A percentile compares a stretch with the other conserved stretches of the same genome.
phyloP scores from a whole-genome alignment of 2,888 invertebrate species.

The Noctuana brunneofusca region DNA sequence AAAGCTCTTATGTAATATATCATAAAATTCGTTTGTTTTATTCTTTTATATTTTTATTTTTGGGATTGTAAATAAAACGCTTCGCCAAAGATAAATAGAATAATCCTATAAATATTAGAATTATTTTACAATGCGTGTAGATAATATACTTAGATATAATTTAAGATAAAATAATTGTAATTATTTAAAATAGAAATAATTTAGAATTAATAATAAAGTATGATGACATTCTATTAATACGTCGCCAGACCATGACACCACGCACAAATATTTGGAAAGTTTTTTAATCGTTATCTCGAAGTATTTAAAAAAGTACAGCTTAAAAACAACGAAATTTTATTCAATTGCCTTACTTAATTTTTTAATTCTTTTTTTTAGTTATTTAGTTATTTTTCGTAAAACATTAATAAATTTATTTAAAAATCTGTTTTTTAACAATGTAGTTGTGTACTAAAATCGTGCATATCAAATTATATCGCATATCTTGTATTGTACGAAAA shows the following conservation, averaged over 20 bases:
- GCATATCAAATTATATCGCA: conserved; percentile 56
- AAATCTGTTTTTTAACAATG: background rate
- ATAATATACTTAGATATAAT: conserved; percentile 33
- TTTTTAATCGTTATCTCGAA: conserved; percentile 41
- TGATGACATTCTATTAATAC: conserved; percentile 42
- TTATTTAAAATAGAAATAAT: conserved; percentile 33
- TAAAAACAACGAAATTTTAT: conserved; percentile 21
- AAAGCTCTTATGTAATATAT: conserved; percentile 27
- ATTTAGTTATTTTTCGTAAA: background rate
- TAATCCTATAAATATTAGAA: conserved; percentile 56
- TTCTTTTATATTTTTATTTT: conserved; percentile 25
- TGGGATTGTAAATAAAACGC: conserved; percentile 63
- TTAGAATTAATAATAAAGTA: conserved; percentile 40
- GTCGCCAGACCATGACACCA: conserved; percentile 47
- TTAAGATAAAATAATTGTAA: conserved; percentile 33
- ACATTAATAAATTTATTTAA: background rate
- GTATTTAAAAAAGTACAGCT: conserved; percentile 23
- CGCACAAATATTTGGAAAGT: conserved; percentile 59
- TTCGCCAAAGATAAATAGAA: conserved; percentile 70
- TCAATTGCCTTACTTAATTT: background rate
- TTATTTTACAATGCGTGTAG: conserved; percentile 44
- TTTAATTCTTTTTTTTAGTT: background rate
- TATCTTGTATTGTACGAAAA: conserved; percentile 41
- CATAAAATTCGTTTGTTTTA: conserved; percentile 23
- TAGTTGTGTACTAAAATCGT: conserved; percentile 38